phyloP scores from a whole-genome alignment of 2,113 vertebrate genomes.

The Vidua macroura region DNA sequence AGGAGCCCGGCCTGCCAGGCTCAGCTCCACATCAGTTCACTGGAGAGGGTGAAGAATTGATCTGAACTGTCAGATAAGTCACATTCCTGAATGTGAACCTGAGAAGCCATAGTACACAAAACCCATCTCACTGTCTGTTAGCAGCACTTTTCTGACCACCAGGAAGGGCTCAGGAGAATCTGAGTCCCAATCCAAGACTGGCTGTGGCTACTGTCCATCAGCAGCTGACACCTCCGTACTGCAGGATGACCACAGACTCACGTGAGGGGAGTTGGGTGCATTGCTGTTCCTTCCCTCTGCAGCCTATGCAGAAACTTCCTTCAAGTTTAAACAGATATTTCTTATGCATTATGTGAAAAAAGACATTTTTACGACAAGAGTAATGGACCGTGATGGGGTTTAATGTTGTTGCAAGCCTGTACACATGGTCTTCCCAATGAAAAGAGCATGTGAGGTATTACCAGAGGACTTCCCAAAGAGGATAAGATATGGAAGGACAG shows the following conservation, averaged over 20 bases:
- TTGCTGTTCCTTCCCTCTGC: not conserved
- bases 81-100: not conserved
- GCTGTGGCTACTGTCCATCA: not conserved
- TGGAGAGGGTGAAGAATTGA: not conserved
- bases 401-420: not conserved
- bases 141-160: not conserved
- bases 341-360: not conserved
- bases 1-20: not conserved
- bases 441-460: not conserved
- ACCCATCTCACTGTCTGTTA: not conserved
- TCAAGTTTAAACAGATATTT: not conserved
- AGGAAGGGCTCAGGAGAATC: not conserved
- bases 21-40: not conserved
- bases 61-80: not conserved
- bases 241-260: accelerated
- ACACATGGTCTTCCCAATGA: not conserved
- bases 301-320: not conserved
- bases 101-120: not conserved
- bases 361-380: not conserved
- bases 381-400: not conserved
- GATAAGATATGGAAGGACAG: constrained; percentile 31
- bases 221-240: not conserved
- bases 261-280: not conserved
- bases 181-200: not conserved
- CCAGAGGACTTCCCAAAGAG: constrained; percentile 17